phyloP scores from a whole-genome alignment of 2,888 invertebrate species.

The Torymus auratus region DNA sequence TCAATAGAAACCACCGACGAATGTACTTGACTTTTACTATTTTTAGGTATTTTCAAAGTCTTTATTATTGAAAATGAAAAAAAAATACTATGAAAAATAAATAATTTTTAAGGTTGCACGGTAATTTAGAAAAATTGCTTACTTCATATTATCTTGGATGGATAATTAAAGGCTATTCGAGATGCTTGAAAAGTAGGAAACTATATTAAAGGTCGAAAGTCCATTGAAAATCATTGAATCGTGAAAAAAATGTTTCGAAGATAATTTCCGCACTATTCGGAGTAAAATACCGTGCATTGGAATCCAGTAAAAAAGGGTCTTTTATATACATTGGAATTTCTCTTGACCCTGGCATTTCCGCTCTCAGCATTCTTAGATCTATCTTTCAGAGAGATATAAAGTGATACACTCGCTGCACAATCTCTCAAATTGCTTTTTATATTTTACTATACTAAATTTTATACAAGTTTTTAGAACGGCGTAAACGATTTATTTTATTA shows the following conservation, averaged over 20 bases:
- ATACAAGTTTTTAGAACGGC: constrained; percentile 23
- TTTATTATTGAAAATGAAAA: background rate
- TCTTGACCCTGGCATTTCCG: constrained; percentile 14
- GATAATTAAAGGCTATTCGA: constrained; percentile 1
- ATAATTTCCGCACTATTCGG: background rate
- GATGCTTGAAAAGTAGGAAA: background rate
- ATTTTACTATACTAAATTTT: constrained; percentile 37
- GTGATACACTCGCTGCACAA: constrained; percentile 32
- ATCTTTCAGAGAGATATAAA: constrained; percentile 18
- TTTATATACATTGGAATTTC: constrained; percentile 19
- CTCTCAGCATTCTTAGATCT: constrained; percentile 18
- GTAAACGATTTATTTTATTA: constrained; percentile 19
- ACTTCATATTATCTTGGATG: background rate
- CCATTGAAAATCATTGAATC: constrained; percentile 7
- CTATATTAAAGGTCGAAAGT: background rate
- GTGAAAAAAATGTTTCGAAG: constrained; percentile 18
- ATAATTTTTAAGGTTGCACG: no score
- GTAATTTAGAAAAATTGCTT: background rate
- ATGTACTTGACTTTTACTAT: background rate
- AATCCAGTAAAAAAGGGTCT: constrained; percentile 12
- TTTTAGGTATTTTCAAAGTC: background rate
- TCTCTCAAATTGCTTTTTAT: constrained; percentile 19
- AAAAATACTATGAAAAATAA: no score
- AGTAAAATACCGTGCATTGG: background rate
- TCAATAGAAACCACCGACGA: background rate